These are phyloP conservation scores for Drosophila atripex DNA, from an alignment of 2,888 invertebrate species.

Conservation along the genomic window DNA sequence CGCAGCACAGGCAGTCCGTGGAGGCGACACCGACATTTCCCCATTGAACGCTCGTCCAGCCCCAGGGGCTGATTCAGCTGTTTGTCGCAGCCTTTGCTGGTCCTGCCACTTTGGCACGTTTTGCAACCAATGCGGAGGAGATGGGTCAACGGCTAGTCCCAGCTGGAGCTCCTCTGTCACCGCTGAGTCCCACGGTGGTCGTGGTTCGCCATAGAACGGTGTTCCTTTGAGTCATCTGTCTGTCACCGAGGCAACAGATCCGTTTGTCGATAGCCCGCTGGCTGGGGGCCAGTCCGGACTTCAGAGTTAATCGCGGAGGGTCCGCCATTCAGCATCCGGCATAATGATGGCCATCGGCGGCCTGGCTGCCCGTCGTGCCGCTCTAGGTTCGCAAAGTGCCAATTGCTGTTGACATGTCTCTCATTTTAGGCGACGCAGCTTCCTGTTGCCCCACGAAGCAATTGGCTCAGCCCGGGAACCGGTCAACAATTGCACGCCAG, in stretches of 20 bases:
- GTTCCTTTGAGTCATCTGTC: constrained; percentile 87
- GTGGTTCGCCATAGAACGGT: constrained; percentile 78
- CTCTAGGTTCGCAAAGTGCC: constrained; percentile 25
- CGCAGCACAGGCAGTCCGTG: constrained; percentile 8
- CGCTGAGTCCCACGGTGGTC: constrained; percentile 89
- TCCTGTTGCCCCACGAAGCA: constrained; percentile 87
- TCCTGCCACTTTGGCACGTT: constrained; percentile 88
- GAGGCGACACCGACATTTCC: constrained; percentile 19
- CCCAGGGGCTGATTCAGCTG: constrained; percentile 87
- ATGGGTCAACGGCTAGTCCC: constrained; percentile 86
- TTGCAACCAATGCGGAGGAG: constrained; percentile 77
- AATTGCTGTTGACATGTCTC: constrained; percentile 40
- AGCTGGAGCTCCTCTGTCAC: constrained; percentile 89
- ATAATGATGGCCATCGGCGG: constrained; percentile 87
- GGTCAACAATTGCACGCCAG: constrained; percentile 90
- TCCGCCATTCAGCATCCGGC: constrained; percentile 86
- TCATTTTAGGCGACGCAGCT: constrained; percentile 43
- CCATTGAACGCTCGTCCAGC: constrained; percentile 81
- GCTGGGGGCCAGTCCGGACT: constrained; percentile 85
- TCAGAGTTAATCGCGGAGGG: constrained; percentile 88
- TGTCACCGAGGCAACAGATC: constrained; percentile 84
- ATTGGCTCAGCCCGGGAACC: constrained; percentile 88
- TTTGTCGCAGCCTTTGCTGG: constrained; percentile 89
- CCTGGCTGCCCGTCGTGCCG: constrained; percentile 82
- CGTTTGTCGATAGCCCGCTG: constrained; percentile 2